phyloP scores from a whole-genome alignment of 2,888 invertebrate species.

The Tipula confusa region DNA sequence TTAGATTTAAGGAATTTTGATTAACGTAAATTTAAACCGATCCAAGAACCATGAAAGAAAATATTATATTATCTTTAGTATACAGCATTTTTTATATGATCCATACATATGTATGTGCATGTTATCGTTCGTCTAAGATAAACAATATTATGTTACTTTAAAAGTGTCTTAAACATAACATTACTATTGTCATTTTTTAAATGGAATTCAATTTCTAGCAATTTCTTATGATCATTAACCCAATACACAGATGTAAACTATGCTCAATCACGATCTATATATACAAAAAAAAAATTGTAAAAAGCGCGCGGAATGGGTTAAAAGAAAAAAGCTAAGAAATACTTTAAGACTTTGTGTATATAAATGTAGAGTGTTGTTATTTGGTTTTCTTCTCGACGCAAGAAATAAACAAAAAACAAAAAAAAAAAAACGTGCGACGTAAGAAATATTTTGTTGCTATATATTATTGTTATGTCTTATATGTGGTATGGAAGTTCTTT shows the following conservation, averaged over 20 bases:
- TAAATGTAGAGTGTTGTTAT: neutral
- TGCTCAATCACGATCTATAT: neutral
- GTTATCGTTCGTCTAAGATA: neutral
- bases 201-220: neutral
- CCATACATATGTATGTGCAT: neutral
- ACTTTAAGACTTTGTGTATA: neutral
- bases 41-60: no score
- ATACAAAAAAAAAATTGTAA: neutral
- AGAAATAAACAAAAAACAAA: no score
- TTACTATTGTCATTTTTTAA: neutral
- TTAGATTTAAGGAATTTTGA: no score
- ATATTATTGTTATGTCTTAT: neutral
- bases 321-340: neutral
- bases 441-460: neutral
- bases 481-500: constrained; percentile 8
- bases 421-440: constrained; percentile 4
- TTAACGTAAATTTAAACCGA: no score
- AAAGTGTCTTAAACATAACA: neutral
- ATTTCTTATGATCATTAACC: constrained; percentile 3
- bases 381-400: constrained; percentile 7
- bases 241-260: neutral
- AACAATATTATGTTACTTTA: neutral
- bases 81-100: neutral
- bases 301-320: neutral
- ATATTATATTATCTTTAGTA: neutral